Percentiles rank a stretch among this genome's conserved stretches.
Evolutionary conservation across 1,140 invertebrate genomes (phyloP).

Genomic region (Lethocerus indicus): DNA sequence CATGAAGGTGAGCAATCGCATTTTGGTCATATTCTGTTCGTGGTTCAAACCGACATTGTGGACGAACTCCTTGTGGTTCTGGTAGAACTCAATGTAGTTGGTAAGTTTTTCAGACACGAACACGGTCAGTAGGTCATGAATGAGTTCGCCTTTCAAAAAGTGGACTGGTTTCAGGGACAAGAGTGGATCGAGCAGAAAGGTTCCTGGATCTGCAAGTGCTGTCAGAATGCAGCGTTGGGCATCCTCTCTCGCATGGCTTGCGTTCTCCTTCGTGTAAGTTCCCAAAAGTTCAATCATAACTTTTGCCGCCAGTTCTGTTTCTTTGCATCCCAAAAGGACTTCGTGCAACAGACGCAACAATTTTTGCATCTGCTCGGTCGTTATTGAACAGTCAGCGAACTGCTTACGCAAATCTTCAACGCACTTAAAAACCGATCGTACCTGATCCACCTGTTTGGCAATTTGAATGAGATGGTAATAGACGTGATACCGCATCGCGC

Average conservation of each 20-base stretch:
- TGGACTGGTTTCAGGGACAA: slow-evolving; percentile 84
- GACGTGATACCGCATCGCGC: slow-evolving; percentile 74
- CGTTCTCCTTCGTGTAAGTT: slow-evolving; percentile 92
- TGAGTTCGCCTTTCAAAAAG: slow-evolving; percentile 87
- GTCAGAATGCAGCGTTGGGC: slow-evolving; percentile 92
- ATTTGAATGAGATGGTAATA: slow-evolving; percentile 82
- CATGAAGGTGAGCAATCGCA: slow-evolving; percentile 92
- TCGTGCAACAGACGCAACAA: slow-evolving; percentile 76
- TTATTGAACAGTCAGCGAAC: slow-evolving; percentile 64
- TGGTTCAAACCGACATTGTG: slow-evolving; percentile 77
- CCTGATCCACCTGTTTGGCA: slow-evolving; percentile 36
- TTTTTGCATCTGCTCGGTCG: slow-evolving; percentile 84
- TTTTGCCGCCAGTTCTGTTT: slow-evolving; percentile 77
- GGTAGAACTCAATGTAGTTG: slow-evolving; percentile 81
- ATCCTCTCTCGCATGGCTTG: slow-evolving; percentile 88
- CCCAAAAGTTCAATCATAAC: slow-evolving; percentile 93
- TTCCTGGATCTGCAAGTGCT: slow-evolving; percentile 84
- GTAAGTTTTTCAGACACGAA: slow-evolving; percentile 89
- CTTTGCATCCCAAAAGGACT: slow-evolving; percentile 54
- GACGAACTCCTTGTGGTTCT: slow-evolving; percentile 86
- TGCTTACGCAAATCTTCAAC: slow-evolving; percentile 69
- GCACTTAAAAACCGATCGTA: slow-evolving; percentile 61
- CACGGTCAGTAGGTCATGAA: slow-evolving; percentile 88
- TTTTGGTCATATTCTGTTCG: slow-evolving; percentile 90
- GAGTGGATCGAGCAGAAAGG: slow-evolving; percentile 86